Base-by-base conservation (phyloP, 37 sponge, comb jelly and placozoan species). In the Cliona cf. orientalis region DNA sequence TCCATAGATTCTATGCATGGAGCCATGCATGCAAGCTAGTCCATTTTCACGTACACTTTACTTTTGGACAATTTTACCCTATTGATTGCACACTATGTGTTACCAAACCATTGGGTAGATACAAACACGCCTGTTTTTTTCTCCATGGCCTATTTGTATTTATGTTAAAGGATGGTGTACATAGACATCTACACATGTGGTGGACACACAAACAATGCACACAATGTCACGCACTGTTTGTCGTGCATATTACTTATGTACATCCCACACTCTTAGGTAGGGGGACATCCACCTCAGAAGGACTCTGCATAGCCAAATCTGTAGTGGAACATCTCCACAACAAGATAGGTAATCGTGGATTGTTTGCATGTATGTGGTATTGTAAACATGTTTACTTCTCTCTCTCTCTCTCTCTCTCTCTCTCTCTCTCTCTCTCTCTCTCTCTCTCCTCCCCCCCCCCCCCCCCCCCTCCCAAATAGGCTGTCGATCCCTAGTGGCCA, bases 221-320 rank as follows among this genome's bases (percentile, higher is more conserved):
- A n/a, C n/a, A n/a, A n/a, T n/a, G n/a, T n/a, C n/a, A n/a, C n/a
- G n/a, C n/a, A n/a, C n/a, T n/a, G n/a, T n/a, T n/a, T n/a, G n/a
- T n/a, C n/a, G n/a, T n/a, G n/a, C 33, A 28, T 43, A 46, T 29
- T 56, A 58, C 23, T 37, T 25, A 33, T 33, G 22, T 58, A 40
- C 4, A 33, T 17, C 5, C 49, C 55, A 72, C 23, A 9, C 11
- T 36, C 62, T 3, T 56, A 95, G 95, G 95, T 23, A 57, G 95
- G 17, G 95, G 95, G 0, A 95, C 95, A 22, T 80, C 94, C 12
- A 69, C 93, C 1, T 37, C 26, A 29, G 95, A 95, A 45, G 95
- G 95, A 1, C 44, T 92, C 31, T 69, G 90, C 38, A 78, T 95
- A 21, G 95, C 95, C 22, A 61, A 76, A 34, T 79, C 95, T 29